phyloP scores from a whole-genome alignment of 1,140 invertebrate species.

The Eriocheir sinensis region DNA sequence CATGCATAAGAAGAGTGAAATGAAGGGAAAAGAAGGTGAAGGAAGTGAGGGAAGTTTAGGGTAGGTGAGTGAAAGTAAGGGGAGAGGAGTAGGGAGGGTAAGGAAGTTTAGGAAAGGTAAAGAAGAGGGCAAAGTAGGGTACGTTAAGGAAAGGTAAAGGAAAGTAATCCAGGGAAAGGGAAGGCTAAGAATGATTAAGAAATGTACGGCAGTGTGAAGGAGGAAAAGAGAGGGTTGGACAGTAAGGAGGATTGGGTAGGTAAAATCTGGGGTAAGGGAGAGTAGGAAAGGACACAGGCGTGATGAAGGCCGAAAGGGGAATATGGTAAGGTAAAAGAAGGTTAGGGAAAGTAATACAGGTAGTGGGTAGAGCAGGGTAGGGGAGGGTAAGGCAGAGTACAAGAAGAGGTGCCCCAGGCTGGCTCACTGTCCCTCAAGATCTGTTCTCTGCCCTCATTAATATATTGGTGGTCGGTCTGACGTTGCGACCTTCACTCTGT shows the following conservation, averaged over 20 bases:
- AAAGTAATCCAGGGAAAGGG: not conserved
- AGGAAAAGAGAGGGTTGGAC: not conserved
- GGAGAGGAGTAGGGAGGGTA: not conserved
- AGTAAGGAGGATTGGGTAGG: not conserved
- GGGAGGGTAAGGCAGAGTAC: not conserved
- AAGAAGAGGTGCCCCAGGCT: not conserved
- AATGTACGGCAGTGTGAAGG: not conserved
- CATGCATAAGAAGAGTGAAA: not conserved
- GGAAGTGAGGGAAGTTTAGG: too few relatives aligned
- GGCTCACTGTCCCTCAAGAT: not conserved
- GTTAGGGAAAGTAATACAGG: not conserved
- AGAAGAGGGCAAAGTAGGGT: not conserved
- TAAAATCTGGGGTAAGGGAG: not conserved
- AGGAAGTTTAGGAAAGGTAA: not conserved
- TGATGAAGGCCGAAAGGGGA: too few relatives aligned
- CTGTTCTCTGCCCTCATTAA: constrained; percentile 12
- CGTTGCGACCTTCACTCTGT: not conserved
- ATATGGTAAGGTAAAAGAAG: not conserved
- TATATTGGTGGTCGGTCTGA: not conserved
- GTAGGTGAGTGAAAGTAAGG: not conserved
- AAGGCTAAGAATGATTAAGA: not conserved
- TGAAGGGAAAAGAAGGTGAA: not conserved
- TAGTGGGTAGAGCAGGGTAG: not conserved
- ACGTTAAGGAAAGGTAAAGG: not conserved
- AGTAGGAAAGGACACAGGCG: too few relatives aligned